Base-by-base conservation (phyloP, 2,113 vertebrate species). In the Sylvilagus bachmani region DNA sequence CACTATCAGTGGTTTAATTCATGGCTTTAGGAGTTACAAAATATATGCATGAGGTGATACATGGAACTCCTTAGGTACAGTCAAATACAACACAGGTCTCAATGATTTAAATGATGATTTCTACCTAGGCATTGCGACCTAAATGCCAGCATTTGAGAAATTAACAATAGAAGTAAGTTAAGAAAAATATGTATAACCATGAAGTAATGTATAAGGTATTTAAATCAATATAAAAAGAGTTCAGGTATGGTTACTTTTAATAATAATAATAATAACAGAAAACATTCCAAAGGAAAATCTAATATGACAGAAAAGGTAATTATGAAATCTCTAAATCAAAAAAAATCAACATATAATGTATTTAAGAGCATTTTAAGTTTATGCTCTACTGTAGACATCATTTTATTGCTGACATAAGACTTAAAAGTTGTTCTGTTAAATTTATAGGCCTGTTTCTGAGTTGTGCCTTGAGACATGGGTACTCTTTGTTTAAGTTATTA, bases 71-170 rank as follows among this genome's bases (percentile, higher is more conserved):
- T 44, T 70, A 53, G 36, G 21, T 12, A 29, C 5, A 3, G 29
- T 1, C 7, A 58, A 22, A 21, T 3, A 31, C 1, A 38, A 2
- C 12, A 13, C 0, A 44, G 14, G 1, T 7, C 1, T 62, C 1
- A 0, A 2, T 79, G 49, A 49, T 31, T 95, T 55, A 69, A 27
- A 61, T 27, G 13, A 31, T 17, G 16, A 22, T 36, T 62, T n/a
- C 27, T 80, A 25, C 7, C 17, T 36, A 11, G 71, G 84, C 79
- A 25, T 9, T 67, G 6, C 3, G n/a, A 29, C 17, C 3, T 33
- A 21, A 6, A 64, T 62, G 11, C 11, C 83, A 9, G 3, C 61
- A 53, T 27, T 88, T 80, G 17, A 91, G 49, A 62, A 62, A 61
- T 62, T 16, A 91, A 0, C n/a, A 74, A 22, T 22, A 31, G 27